These are phyloP conservation scores for Brachyalestes nurse DNA, from an alignment of 2,797 vertebrate genomes.

Conservation along the genomic window DNA sequence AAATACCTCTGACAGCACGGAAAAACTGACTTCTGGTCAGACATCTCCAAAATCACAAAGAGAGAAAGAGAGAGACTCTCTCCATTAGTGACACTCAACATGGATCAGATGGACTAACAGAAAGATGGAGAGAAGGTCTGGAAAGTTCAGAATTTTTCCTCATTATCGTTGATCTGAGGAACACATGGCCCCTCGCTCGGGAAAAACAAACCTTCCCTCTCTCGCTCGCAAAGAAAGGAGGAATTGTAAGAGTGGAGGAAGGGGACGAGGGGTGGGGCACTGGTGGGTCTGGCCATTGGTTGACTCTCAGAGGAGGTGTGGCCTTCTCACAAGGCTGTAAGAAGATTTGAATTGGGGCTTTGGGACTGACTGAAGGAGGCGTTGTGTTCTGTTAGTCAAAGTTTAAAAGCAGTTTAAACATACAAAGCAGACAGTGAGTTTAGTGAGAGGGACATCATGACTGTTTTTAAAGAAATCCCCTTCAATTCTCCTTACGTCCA, in stretches of 20 bases:
- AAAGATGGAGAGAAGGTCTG: slow-evolving; percentile 21
- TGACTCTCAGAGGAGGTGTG: slow-evolving; percentile 4
- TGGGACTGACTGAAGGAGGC: slow-evolving; percentile 1
- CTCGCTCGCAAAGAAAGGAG: slow-evolving; percentile 12
- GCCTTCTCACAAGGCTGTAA: slow-evolving; percentile 7
- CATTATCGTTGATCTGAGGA: slow-evolving; percentile 53
- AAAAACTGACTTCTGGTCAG: slow-evolving; percentile 49
- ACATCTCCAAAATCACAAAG: slow-evolving; percentile 22
- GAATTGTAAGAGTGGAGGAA: slow-evolving; percentile 14
- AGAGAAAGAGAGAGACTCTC: slow-evolving; percentile 11
- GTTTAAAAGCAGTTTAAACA: background rate
- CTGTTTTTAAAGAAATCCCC: too few relatives aligned
- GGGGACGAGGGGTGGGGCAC: slow-evolving; percentile 15
- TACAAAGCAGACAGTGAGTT: too few relatives aligned
- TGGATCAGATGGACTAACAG: slow-evolving; percentile 21
- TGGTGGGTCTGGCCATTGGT: slow-evolving; percentile 18
- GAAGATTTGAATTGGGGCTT: background rate
- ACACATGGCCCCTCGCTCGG: slow-evolving; percentile 52
- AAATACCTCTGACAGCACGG: slow-evolving; percentile 13
- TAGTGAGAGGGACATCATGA: background rate
- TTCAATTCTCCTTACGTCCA: too few relatives aligned
- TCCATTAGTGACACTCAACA: slow-evolving; percentile 21
- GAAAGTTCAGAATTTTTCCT: slow-evolving; percentile 52
- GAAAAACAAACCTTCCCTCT: slow-evolving; percentile 36
- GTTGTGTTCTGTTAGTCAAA: slow-evolving; percentile 20